These are phyloP conservation scores for Thrips palmi DNA, from an alignment of 1,140 invertebrate genomes.

Conservation along the genomic window DNA sequence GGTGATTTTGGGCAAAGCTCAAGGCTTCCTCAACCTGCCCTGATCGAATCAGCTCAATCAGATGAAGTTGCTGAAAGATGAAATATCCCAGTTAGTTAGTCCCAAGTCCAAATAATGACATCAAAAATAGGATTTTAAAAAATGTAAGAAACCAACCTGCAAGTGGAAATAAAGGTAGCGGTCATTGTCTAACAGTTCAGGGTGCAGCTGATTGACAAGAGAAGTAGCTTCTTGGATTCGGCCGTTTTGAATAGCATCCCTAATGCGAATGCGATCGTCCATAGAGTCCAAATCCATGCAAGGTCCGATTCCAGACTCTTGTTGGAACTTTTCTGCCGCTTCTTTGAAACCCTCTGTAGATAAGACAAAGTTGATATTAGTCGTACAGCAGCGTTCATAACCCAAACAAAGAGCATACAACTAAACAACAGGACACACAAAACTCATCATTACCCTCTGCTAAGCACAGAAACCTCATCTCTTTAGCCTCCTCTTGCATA, in stretches of 20 bases:
- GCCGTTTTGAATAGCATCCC: constrained; percentile 86
- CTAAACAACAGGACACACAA: no score
- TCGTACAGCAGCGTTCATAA: no score
- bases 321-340: constrained; percentile 90
- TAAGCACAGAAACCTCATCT: no score
- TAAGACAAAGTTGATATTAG: no score
- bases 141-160: constrained; percentile 35
- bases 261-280: constrained; percentile 84
- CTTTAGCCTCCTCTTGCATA: no score
- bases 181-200: constrained; percentile 87
- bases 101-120: neutral
- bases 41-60: constrained; percentile 81
- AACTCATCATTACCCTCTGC: no score
- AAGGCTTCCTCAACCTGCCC: constrained; percentile 87
- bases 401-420: no score
- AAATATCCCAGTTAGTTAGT: constrained; percentile 3
- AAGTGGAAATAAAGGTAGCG: constrained; percentile 90
- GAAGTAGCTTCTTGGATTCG: constrained; percentile 83
- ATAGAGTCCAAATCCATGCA: constrained; percentile 73
- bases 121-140: neutral
- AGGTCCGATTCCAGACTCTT: constrained; percentile 78
- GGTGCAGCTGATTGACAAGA: constrained; percentile 86
- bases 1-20: constrained; percentile 85
- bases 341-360: constrained; percentile 89
- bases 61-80: constrained; percentile 64